phyloP scores from a whole-genome alignment of 2,113 vertebrate species.

The Channa maculata region DNA sequence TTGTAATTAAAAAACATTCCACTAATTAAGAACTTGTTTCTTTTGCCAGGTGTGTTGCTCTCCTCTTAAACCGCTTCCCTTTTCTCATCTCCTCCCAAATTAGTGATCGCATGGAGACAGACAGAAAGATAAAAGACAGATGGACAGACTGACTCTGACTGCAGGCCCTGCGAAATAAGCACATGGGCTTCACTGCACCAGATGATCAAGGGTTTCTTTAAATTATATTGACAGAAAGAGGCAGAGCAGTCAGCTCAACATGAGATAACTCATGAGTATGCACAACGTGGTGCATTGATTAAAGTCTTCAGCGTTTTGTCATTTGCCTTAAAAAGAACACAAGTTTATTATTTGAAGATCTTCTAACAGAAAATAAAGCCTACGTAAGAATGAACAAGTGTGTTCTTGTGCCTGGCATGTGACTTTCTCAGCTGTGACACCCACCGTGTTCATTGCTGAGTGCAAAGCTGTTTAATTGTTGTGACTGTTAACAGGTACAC shows the following conservation, averaged over 20 bases:
- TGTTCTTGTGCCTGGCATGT: constrained; percentile 5
- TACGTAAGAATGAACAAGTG: neutral
- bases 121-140: neutral
- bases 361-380: neutral
- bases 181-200: constrained; percentile 11
- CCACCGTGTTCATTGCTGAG: constrained; percentile 21
- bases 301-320: constrained; percentile 7
- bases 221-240: constrained; percentile 1
- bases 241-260: neutral
- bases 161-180: neutral
- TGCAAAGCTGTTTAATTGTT: constrained; percentile 56
- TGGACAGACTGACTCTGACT: neutral
- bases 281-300: constrained; percentile 8
- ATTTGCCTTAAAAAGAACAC: constrained; percentile 16
- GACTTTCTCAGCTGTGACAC: constrained; percentile 38
- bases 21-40: constrained; percentile 10
- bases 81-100: neutral
- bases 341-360: constrained; percentile 8
- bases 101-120: neutral
- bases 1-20: constrained; percentile 16
- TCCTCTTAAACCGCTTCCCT: neutral
- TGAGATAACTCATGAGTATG: constrained; percentile 5
- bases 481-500: constrained; percentile 48
- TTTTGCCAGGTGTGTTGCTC: neutral
- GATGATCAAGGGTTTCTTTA: constrained; percentile 20